Percentiles rank a stretch among this genome's conserved stretches.
These are phyloP conservation scores for Platyscelio sp. DNA, from an alignment of 2,888 invertebrate genomes.

Conservation along the genomic window DNA sequence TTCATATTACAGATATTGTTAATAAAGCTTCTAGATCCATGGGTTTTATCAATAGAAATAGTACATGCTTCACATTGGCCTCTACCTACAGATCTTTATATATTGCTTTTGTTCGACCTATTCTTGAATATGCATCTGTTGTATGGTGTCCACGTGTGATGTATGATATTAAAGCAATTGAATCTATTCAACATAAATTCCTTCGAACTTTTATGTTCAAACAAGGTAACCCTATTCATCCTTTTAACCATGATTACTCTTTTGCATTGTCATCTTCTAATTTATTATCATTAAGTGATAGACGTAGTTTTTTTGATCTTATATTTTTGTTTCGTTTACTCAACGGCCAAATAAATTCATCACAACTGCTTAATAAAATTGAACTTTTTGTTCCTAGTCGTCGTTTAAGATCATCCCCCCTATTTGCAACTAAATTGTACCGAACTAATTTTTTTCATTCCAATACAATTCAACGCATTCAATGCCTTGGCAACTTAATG, in stretches of 20 bases:
- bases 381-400: neutral
- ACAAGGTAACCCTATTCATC: neutral
- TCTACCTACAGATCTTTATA: neutral
- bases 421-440: no score
- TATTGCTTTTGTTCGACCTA: neutral
- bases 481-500: no score
- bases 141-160: neutral
- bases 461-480: no score
- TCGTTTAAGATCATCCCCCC: neutral
- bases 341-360: neutral
- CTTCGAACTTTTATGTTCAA: neutral
- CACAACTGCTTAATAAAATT: neutral
- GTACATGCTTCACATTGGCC: neutral
- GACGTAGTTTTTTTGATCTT: neutral
- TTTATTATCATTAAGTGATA: neutral
- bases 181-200: neutral
- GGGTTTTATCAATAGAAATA: constrained; percentile 2
- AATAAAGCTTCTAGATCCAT: neutral
- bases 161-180: neutral
- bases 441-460: no score
- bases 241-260: neutral
- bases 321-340: neutral
- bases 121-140: neutral
- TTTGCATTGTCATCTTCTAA: neutral
- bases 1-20: neutral